phyloP scores from a whole-genome alignment of 2,113 vertebrate genomes.

The Otocyon megalotis region DNA sequence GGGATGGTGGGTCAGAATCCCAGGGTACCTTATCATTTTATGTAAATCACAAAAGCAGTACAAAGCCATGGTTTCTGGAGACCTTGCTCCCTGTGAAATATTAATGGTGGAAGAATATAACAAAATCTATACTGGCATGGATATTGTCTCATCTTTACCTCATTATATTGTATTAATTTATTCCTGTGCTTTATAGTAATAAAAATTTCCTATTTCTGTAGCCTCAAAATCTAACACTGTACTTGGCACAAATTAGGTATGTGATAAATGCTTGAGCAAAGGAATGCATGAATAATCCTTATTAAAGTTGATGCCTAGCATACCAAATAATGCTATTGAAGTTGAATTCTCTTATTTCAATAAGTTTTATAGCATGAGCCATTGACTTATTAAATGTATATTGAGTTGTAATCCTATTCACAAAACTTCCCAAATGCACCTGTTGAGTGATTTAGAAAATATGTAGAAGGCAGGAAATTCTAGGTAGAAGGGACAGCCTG shows the following conservation, averaged over 20 bases:
- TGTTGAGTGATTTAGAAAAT: neutral
- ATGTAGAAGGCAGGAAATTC: neutral
- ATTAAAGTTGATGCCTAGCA: neutral
- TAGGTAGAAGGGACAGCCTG: neutral
- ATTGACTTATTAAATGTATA: constrained; percentile 1
- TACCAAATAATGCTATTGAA: neutral
- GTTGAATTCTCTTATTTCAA: neutral
- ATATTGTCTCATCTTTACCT: neutral
- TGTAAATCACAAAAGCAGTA: neutral
- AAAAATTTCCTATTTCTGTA: neutral
- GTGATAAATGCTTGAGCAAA: neutral
- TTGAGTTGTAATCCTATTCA: constrained; percentile 1
- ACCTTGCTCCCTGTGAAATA: neutral
- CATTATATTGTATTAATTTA: constrained; percentile 36
- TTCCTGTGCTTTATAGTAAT: neutral
- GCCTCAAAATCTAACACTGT: neutral
- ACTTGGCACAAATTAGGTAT: neutral
- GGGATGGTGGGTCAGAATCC: neutral
- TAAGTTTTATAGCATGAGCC: neutral
- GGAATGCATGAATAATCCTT: neutral
- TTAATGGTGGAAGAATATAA: neutral
- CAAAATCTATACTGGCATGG: neutral
- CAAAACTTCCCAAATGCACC: neutral
- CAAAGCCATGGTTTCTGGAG: neutral
- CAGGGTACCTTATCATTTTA: neutral